Percentiles rank a stretch among this genome's conserved stretches.
These are phyloP conservation scores for Astyanax mexicanus DNA, from an alignment of 2,797 vertebrate species.

Conservation along the genomic window DNA sequence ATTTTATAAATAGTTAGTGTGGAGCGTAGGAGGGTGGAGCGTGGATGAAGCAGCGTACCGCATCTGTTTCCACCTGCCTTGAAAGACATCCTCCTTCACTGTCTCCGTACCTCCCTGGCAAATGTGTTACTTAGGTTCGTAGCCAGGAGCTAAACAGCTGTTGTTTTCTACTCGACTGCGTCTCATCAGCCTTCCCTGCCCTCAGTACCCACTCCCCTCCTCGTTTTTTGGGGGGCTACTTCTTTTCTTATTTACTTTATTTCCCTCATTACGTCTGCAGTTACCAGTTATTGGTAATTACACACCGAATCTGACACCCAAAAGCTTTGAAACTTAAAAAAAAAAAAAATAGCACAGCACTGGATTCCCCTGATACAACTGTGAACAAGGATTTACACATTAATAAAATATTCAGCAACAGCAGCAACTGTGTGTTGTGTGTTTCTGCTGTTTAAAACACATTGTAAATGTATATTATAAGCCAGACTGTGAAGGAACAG, in stretches of 20 bases:
- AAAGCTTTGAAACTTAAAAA: background rate
- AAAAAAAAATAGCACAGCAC: background rate
- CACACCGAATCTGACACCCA: conserved; percentile 7
- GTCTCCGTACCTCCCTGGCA: conserved; percentile 74
- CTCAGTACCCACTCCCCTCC: conserved; percentile 65
- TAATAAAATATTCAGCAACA: background rate
- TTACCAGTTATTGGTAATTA: conserved; percentile 22
- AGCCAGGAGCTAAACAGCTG: conserved; percentile 84
- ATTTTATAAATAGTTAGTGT: conserved; percentile 36
- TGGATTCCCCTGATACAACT: background rate
- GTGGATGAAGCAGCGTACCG: conserved; percentile 37
- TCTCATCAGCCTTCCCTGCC: conserved; percentile 72
- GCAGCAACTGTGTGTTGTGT: too few species aligned
- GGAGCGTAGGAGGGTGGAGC: conserved; percentile 21
- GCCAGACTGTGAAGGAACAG: too few species aligned
- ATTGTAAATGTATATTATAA: too few species aligned
- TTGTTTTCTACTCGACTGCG: conserved; percentile 81
- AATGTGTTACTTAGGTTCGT: conserved; percentile 80
- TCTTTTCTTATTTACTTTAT: conserved; percentile 64
- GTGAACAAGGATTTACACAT: background rate
- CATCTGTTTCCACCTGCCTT: conserved; percentile 66
- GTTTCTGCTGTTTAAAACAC: too few species aligned
- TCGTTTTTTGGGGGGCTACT: conserved; percentile 48
- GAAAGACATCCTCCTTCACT: conserved; percentile 67
- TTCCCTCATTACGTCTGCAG: conserved; percentile 25